Evolutionary conservation across 2,888 invertebrate genomes (phyloP), one percentile per base, ranked within the genome.

Genomic region (Cataglyphis albicans): DNA sequence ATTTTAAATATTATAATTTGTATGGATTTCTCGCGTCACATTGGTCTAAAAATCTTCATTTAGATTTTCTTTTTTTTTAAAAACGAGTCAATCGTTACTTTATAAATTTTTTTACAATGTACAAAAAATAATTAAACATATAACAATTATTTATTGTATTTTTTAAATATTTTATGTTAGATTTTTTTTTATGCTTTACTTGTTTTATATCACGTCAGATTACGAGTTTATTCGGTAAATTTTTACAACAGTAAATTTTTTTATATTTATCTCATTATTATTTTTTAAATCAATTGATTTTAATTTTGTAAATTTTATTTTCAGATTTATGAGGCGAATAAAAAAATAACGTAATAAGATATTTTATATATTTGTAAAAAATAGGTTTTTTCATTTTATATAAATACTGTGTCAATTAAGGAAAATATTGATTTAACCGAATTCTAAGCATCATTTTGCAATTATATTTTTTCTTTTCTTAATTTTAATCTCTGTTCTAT

Each of bases 231-330:
- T n/a, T 52, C 55, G 55, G 35, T n/a, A 35, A 35, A 32, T 32
- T 32, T 32, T 32, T 32, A 32, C 35, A 70, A 21, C 35, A 55
- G 15, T 52, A 3, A 52, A 52, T 70, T 70, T n/a, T 35, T 70
- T 21, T 41, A 52, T 70, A 55, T 15, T 3, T 10, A 70, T 52
- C 0, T 29, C 25, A 29, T 35, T 35, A 35, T 35, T 6, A 4
- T 18, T 59, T 10, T 41, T n/a, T 12, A 57, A 15, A 21, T 18
- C 10, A 72, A 35, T 15, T 9, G 35, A 32, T 1, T 35, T 70
- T 12, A n/a, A 70, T 52, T 70, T 35, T 55, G n/a, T 70, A 21
- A 38, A 57, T 18, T 70, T 70, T 21, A 70, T 70, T 55, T 72
- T 72, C 9, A 5, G 21, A 21, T 72, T 2, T 35, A 15, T 72